A percentile compares a stretch with the other conserved stretches of the same genome.
Conservation (phyloP, 2,113 vertebrate species). For the Alethe castanea region DNA sequence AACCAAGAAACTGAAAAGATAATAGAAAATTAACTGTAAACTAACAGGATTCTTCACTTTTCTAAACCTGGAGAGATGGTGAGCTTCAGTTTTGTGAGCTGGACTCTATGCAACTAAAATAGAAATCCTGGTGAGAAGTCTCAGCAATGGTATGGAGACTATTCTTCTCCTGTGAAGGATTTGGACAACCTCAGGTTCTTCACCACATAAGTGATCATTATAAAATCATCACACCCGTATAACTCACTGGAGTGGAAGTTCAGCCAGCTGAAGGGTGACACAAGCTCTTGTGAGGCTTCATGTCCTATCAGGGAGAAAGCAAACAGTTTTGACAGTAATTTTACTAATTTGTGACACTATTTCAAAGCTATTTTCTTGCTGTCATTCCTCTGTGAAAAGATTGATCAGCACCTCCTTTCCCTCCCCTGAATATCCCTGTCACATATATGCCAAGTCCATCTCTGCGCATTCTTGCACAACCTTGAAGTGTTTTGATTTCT, state of each 20-base stretch:
- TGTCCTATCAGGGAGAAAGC: background rate
- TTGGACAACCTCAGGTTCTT: background rate
- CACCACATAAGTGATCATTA: accelerated
- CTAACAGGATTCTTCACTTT: background rate
- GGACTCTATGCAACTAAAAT: background rate
- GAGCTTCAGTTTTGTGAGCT: background rate
- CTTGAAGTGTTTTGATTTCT: background rate
- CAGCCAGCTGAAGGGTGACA: background rate
- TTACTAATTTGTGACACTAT: background rate
- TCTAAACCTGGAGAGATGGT: background rate
- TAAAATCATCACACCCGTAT: background rate
- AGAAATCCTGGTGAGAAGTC: background rate
- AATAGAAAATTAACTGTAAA: background rate
- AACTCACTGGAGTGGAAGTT: background rate
- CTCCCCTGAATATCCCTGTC: background rate
- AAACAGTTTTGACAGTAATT: background rate
- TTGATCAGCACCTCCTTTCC: background rate
- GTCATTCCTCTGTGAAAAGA: background rate
- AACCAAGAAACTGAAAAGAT: background rate
- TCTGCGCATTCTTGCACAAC: background rate
- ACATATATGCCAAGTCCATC: background rate
- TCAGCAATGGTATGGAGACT: background rate
- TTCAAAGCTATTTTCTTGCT: background rate
- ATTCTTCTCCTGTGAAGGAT: background rate
- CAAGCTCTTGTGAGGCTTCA: background rate